phyloP scores from a whole-genome alignment of 1,140 invertebrate genomes.

The Lepeophtheirus salmonis region DNA sequence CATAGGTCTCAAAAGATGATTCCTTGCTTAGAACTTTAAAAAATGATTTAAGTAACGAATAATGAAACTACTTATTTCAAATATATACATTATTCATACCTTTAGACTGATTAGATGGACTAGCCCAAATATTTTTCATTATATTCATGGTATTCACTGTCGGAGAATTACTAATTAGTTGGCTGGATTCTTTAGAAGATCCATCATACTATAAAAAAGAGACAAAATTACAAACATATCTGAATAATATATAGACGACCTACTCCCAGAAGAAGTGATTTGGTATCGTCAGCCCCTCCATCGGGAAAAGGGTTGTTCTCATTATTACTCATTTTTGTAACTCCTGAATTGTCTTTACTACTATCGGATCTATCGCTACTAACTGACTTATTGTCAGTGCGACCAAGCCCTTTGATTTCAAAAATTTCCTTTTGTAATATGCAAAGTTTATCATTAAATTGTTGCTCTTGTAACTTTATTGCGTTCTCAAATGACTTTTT shows the following conservation, averaged over 20 bases:
- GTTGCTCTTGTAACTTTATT: neutral
- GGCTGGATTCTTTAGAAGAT: slow-evolving; percentile 3
- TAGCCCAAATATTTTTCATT: slow-evolving; percentile 21
- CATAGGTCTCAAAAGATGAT: neutral
- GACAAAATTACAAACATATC: neutral
- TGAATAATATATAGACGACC: neutral
- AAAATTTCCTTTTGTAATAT: neutral
- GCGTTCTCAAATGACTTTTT: neutral
- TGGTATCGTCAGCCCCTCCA: neutral
- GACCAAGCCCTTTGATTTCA: neutral
- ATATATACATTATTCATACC: neutral
- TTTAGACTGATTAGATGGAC: slow-evolving; percentile 3
- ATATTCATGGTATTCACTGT: slow-evolving; percentile 28
- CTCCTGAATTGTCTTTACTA: neutral
- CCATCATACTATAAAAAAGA: neutral
- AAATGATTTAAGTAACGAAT: neutral
- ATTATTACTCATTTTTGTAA: neutral
- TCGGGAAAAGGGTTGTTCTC: neutral
- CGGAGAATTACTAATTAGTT: slow-evolving; percentile 25
- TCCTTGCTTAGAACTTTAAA: neutral
- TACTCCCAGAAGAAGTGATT: neutral
- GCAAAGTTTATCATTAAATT: neutral
- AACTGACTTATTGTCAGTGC: neutral
- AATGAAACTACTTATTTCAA: neutral
- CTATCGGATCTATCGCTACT: neutral